These are phyloP conservation scores for Autographa gamma DNA, from an alignment of 2,888 invertebrate species.

Conservation along the genomic window DNA sequence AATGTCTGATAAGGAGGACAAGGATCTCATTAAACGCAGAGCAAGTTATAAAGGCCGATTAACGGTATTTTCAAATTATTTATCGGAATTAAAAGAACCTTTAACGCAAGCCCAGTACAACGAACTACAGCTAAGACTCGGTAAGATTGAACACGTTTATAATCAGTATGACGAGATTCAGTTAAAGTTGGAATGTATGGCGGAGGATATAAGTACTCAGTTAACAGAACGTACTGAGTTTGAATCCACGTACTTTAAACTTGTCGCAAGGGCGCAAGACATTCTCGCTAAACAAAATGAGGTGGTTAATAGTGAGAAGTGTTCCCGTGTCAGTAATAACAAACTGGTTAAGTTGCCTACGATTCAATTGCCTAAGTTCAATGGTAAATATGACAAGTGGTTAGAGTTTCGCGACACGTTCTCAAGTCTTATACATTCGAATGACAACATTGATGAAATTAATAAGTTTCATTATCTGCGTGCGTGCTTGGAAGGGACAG, in stretches of 20 bases:
- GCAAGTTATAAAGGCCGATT: constrained; percentile 2
- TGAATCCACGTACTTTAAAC: not conserved
- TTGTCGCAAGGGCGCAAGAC: not conserved
- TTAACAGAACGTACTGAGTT: not conserved
- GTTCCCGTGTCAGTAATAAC: not conserved
- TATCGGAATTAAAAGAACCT: not conserved
- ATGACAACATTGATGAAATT: constrained; percentile 52
- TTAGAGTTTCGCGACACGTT: constrained; percentile 56
- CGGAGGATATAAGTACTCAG: not conserved
- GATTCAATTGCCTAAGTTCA: constrained; percentile 54
- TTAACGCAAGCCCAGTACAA: not conserved
- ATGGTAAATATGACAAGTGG: constrained; percentile 50
- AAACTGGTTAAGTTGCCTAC: constrained; percentile 21
- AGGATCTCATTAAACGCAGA: not conserved
- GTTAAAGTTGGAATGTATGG: not conserved
- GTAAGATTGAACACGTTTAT: not conserved
- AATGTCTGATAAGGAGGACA: not conserved
- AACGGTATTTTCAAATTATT: not conserved
- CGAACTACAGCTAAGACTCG: not conserved
- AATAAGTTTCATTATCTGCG: constrained; percentile 56
- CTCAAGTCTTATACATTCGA: constrained; percentile 48
- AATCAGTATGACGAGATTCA: not conserved
- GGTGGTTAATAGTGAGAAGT: not conserved
- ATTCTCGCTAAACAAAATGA: not conserved
- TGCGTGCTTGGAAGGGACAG: constrained; percentile 48